phyloP scores from a whole-genome alignment of 2,888 invertebrate genomes.

The Erebia aethiops region DNA sequence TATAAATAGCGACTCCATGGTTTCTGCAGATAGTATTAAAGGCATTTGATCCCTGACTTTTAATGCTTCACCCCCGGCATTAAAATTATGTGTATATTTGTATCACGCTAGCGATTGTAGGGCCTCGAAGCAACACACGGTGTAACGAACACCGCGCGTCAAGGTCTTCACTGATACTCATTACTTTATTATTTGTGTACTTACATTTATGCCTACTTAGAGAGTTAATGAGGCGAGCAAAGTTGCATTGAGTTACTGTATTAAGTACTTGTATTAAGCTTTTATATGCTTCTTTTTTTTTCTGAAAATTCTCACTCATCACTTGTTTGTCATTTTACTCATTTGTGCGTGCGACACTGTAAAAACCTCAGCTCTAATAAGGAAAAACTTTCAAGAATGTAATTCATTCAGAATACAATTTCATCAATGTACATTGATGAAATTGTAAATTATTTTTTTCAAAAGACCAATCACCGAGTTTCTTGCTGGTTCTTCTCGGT shows the following conservation, averaged over 20 bases:
- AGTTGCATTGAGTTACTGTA: slow-evolving; percentile 3
- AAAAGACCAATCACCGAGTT: too few species aligned
- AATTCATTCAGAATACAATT: too few species aligned
- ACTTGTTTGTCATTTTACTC: too few species aligned
- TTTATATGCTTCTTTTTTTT: not conserved
- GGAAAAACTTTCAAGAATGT: too few species aligned
- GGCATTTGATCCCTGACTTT: slow-evolving; percentile 84
- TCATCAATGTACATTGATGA: too few species aligned
- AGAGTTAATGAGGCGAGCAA: slow-evolving; percentile 9
- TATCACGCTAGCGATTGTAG: slow-evolving; percentile 82
- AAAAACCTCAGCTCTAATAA: too few species aligned
- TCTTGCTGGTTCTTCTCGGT: too few species aligned
- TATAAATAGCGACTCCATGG: slow-evolving; percentile 41
- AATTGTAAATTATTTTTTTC: too few species aligned
- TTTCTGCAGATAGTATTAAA: slow-evolving; percentile 64
- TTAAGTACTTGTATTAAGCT: not conserved
- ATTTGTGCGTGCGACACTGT: too few species aligned
- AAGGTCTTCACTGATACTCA: slow-evolving; percentile 67
- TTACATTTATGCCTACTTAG: slow-evolving; percentile 16
- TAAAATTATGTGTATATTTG: slow-evolving; percentile 83
- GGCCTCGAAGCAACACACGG: slow-evolving; percentile 67
- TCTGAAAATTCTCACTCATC: not conserved
- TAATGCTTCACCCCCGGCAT: slow-evolving; percentile 83
- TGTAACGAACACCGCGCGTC: slow-evolving; percentile 69
- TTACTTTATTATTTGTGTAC: slow-evolving; percentile 40